phyloP scores from a whole-genome alignment of 2,888 invertebrate species.

The Diogma glabrata region DNA sequence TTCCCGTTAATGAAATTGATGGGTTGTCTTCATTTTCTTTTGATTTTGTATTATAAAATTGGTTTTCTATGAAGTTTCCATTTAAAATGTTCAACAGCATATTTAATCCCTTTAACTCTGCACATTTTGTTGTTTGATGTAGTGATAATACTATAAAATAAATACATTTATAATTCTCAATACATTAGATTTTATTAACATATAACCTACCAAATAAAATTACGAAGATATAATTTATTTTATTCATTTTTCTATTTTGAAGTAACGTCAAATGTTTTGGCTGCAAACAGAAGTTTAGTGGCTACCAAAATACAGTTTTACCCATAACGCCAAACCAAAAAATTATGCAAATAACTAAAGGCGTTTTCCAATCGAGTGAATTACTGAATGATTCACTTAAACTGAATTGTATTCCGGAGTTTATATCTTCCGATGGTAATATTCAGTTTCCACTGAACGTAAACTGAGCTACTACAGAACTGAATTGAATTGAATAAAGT shows the following conservation, averaged over 20 bases:
- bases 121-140: not conserved
- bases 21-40: not conserved
- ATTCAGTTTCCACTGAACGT: too few relatives aligned
- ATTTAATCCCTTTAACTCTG: conserved; percentile 17
- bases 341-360: too few relatives aligned
- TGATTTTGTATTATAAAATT: conserved; percentile 6
- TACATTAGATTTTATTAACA: not conserved
- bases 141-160: not conserved
- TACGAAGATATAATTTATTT: too few relatives aligned
- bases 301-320: too few relatives aligned
- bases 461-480: too few relatives aligned
- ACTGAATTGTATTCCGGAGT: too few relatives aligned
- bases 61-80: conserved; percentile 16
- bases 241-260: not conserved
- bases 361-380: too few relatives aligned
- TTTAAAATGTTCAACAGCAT: conserved; percentile 16
- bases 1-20: conserved; percentile 21
- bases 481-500: too few relatives aligned
- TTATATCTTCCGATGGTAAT: too few relatives aligned
- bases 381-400: too few relatives aligned
- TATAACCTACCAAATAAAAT: not conserved
- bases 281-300: too few relatives aligned
- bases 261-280: conserved; percentile 1
- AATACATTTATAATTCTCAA: not conserved
- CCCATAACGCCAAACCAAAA: too few relatives aligned